A percentile compares a stretch with the other conserved stretches of the same genome.
phyloP scores from a whole-genome alignment of 2,888 invertebrate species.

The Cheilosia scutellata region DNA sequence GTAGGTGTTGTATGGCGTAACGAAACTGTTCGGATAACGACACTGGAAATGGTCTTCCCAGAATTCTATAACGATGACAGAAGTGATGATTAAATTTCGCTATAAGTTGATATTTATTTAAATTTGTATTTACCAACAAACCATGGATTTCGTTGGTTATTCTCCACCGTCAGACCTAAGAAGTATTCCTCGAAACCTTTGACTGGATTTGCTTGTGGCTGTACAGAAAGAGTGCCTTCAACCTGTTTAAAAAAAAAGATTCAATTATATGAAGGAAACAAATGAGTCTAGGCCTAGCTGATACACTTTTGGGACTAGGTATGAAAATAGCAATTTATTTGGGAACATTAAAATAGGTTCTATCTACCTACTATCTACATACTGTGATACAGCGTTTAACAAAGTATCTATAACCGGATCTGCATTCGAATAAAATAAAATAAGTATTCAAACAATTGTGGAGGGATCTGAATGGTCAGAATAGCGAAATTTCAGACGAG shows the following conservation, averaged over 20 bases:
- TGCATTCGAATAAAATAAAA: no score
- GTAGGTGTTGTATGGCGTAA: constrained; percentile 93
- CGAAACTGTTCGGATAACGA: constrained; percentile 91
- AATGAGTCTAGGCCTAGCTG: not conserved
- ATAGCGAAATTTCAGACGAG: no score
- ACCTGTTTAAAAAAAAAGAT: constrained; percentile 83
- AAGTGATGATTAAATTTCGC: not conserved
- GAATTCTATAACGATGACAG: constrained; percentile 88
- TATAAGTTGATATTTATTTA: not conserved
- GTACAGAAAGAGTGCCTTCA: constrained; percentile 97
- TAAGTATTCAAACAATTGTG: no score
- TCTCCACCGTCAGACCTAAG: constrained; percentile 91
- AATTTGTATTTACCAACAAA: constrained; percentile 91
- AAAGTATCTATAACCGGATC: no score
- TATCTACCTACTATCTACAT: no score
- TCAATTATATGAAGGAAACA: not conserved
- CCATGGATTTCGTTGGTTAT: constrained; percentile 97
- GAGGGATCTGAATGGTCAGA: no score
- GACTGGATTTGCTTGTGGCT: constrained; percentile 96
- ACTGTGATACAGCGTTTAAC: no score
- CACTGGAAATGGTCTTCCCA: constrained; percentile 98
- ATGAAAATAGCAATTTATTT: no score
- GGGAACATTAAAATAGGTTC: no score
- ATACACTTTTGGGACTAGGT: no score
- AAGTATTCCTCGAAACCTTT: constrained; percentile 95